A percentile compares a stretch with the other conserved stretches of the same genome.
These are phyloP conservation scores for Halichondria panicea DNA, from an alignment of 37 sponge, comb jelly and placozoan species.

Conservation along the genomic window DNA sequence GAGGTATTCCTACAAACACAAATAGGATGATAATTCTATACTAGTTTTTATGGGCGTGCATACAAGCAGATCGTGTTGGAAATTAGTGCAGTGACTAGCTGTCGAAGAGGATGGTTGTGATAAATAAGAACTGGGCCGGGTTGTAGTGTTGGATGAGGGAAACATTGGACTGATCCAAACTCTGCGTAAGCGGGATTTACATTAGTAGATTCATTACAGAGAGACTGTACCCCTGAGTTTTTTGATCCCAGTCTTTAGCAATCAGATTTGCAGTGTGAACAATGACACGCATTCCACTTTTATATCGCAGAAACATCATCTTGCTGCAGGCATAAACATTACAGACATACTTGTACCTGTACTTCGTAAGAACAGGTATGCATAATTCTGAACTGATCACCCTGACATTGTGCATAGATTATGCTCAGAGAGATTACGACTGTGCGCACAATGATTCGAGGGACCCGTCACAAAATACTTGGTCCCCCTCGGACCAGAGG, in stretches of 20 bases:
- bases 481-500: too few relatives aligned
- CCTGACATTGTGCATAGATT: too few relatives aligned
- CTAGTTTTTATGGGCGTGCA: neutral
- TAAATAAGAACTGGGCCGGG: too few relatives aligned
- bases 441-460: too few relatives aligned
- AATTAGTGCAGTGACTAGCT: too few relatives aligned
- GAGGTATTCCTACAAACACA: conserved; percentile 60
- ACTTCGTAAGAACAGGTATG: too few relatives aligned
- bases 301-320: conserved; percentile 87
- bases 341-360: conserved; percentile 7
- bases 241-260: conserved; percentile 83
- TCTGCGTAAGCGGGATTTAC: neutral
- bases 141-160: conserved; percentile 14
- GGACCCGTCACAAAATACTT: too few relatives aligned
- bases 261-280: conserved; percentile 95
- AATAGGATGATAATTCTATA: neutral
- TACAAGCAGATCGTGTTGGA: conserved; percentile 66
- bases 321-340: conserved; percentile 63
- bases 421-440: too few relatives aligned
- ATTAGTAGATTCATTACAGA: neutral
- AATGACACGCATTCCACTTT: conserved; percentile 83
- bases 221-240: conserved; percentile 75
- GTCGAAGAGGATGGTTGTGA: too few relatives aligned
- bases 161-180: conserved; percentile 94
- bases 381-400: too few relatives aligned